Base-by-base conservation (phyloP, 2,888 invertebrate genomes). In the Aquatica leii region DNA sequence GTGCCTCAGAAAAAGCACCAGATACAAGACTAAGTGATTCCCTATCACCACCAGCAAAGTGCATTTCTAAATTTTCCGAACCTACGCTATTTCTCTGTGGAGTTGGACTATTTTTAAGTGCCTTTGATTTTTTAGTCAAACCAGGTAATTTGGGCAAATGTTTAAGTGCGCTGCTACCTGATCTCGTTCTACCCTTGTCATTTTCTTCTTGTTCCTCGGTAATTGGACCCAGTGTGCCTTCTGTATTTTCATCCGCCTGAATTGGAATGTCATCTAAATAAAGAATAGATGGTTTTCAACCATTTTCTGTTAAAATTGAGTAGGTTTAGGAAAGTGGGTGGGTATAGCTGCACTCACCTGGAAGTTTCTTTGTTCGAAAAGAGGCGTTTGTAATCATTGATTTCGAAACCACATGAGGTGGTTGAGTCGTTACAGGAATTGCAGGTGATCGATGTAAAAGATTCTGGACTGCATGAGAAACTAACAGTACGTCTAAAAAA, bases 341-440 rank as follows among this genome's bases (percentile, higher is more conserved):
- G 21, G 31, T 56, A 56, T 17, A 37, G 57, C 40, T n/a, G 52
- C 14, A 17, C 24, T 11, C 59, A 62, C 94, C 94, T 84, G 98
- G 98, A 76, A 98, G 86, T 82, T 97, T 97, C 83, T 95, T 97
- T 69, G 97, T 95, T 70, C 97, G 90, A 84, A 98, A 97, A 71
- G 98, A 98, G 69, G 98, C 98, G 83, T 98, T 98, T 31, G 98
- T 98, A 70, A 98, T 97, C 91, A 97, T 95, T 6, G 95, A 93
- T 82, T 97, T 97, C 0, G 92, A 91, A 74, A 94, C 88, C 1
- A 90, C 89, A n/a, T 78, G 80, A 4, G 78, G 77, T 11, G 77
- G 76, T 56, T 77, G 74, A 9, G 79, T 72, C 4, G 78, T 75
- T 57, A 78, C 71, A 18, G 78, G 71, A 43, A 77, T 74, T 6